phyloP scores from a whole-genome alignment of 2,888 invertebrate species.

The Limnephilus lunatus region DNA sequence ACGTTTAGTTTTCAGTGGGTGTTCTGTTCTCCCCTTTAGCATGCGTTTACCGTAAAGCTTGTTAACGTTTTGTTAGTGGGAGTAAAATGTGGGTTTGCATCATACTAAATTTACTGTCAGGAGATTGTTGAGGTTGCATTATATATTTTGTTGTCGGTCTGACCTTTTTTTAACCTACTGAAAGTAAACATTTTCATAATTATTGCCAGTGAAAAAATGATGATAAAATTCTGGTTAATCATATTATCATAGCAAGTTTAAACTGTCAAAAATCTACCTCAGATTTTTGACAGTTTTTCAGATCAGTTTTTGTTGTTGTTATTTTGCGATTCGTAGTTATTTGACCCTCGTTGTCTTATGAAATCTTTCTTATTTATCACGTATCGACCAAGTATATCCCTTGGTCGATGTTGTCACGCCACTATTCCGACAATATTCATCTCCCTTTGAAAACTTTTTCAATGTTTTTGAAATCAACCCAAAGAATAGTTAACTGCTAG shows the following conservation, averaged over 20 bases:
- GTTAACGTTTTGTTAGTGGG: neutral
- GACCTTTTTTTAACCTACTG: neutral
- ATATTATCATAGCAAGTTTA: too few relatives aligned
- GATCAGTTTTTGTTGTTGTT: too few relatives aligned
- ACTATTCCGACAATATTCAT: neutral
- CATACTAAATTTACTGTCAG: neutral
- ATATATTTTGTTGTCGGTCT: neutral
- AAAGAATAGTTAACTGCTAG: neutral
- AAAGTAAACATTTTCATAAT: neutral
- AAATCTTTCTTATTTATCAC: neutral
- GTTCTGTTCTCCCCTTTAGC: neutral
- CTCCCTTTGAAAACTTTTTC: neutral
- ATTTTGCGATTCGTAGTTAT: neutral
- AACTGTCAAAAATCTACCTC: too few relatives aligned
- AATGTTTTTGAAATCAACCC: neutral
- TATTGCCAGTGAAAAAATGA: too few relatives aligned
- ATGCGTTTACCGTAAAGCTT: conserved; percentile 12
- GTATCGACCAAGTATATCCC: too few relatives aligned
- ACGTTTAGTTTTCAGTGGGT: conserved; percentile 18
- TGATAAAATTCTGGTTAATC: too few relatives aligned
- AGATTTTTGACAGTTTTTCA: too few relatives aligned
- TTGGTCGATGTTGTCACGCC: neutral
- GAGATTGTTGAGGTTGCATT: neutral
- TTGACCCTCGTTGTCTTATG: neutral
- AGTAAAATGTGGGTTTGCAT: neutral